Evolutionary conservation across 2,797 vertebrate species (phyloP).

Genomic region (Arnoldichthys spilopterus): DNA sequence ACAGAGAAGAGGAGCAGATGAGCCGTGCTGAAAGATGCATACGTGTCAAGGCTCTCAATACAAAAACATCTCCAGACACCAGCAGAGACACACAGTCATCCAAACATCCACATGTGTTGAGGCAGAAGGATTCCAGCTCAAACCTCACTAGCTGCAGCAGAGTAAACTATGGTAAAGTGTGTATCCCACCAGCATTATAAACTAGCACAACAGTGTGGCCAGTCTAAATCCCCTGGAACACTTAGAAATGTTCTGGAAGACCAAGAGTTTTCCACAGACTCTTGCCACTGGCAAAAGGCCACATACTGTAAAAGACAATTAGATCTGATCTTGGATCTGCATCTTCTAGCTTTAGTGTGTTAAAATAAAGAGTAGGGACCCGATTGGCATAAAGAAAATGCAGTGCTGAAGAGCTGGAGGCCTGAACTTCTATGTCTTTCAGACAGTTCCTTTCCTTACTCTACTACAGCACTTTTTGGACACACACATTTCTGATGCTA

Average conservation of each 20-base stretch:
- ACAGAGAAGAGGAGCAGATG: conserved; percentile 24
- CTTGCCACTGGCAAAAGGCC: conserved; percentile 15
- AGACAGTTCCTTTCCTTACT: background rate
- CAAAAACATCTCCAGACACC: background rate
- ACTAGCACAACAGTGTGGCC: conserved; percentile 30
- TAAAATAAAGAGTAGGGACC: conserved; percentile 19
- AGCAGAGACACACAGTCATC: conserved; percentile 13
- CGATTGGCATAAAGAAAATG: conserved; percentile 28
- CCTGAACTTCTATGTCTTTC: background rate
- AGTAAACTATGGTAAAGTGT: conserved; percentile 8
- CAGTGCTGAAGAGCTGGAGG: conserved; percentile 13
- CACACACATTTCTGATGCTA: background rate
- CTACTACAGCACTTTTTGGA: background rate
- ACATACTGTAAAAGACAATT: conserved; percentile 24
- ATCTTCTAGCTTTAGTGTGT: conserved; percentile 7
- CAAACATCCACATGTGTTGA: conserved; percentile 6
- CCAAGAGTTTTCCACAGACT: conserved; percentile 40
- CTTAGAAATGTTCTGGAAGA: conserved; percentile 36
- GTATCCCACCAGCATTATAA: conserved; percentile 17
- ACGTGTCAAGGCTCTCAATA: conserved; percentile 13
- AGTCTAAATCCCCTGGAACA: conserved; percentile 38
- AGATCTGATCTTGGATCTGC: conserved; percentile 18
- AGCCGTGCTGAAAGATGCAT: conserved; percentile 35
- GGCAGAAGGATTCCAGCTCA: conserved; percentile 17
- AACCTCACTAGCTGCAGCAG: conserved; percentile 17